A percentile compares a stretch with the other conserved stretches of the same genome.
phyloP scores from a whole-genome alignment of 2,888 invertebrate species.

The Laothoe populi region DNA sequence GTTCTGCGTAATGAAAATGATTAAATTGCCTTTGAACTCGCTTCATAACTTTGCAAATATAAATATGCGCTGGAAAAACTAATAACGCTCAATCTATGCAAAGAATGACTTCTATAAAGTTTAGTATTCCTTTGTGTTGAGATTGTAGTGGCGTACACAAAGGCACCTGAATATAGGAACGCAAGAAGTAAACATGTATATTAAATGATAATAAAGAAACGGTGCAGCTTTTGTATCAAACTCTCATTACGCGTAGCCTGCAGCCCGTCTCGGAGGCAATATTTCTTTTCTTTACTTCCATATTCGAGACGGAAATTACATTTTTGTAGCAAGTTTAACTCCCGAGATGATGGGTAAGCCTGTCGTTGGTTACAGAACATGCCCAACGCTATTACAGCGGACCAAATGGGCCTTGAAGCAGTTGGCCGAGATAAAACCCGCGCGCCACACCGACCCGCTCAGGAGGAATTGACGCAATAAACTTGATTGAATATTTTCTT shows the following conservation, averaged over 20 bases:
- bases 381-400: slow-evolving; percentile 43
- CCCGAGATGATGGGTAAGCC: slow-evolving; percentile 41
- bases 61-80: neutral
- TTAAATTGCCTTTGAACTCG: neutral
- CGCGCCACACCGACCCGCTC: slow-evolving; percentile 37
- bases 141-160: slow-evolving; percentile 13
- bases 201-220: slow-evolving; percentile 21
- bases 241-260: slow-evolving; percentile 20
- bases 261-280: slow-evolving; percentile 12
- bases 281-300: slow-evolving; percentile 13
- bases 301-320: slow-evolving; percentile 40
- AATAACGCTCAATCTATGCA: slow-evolving; percentile 25
- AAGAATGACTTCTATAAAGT: slow-evolving; percentile 32
- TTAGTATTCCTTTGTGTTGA: slow-evolving; percentile 15
- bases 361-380: slow-evolving; percentile 35
- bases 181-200: slow-evolving; percentile 10
- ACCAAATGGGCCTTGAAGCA: slow-evolving; percentile 59
- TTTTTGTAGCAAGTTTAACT: slow-evolving; percentile 39
- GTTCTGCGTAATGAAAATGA: slow-evolving; percentile 9
- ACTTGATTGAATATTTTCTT: slow-evolving; percentile 71
- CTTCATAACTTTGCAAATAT: slow-evolving; percentile 8
- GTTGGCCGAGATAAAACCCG: slow-evolving; percentile 51
- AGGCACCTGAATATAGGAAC: slow-evolving; percentile 13
- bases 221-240: slow-evolving; percentile 22
- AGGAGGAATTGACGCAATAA: slow-evolving; percentile 58